A percentile compares a stretch with the other conserved stretches of the same genome.
Evolutionary conservation across 2,888 invertebrate species (phyloP).

Genomic region (Cerastoderma edule): DNA sequence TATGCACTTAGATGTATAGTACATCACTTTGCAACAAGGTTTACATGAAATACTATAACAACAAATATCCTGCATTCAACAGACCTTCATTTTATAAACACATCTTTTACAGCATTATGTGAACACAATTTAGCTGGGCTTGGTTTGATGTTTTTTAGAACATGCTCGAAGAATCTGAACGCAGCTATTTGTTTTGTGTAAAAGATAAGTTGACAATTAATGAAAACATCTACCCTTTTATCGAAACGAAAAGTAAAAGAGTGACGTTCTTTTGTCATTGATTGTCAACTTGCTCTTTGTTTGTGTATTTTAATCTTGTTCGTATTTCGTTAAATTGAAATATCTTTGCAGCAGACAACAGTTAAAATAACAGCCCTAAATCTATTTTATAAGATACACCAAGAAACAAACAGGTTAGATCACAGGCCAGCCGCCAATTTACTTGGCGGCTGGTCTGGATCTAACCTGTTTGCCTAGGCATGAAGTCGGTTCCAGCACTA

Average conservation of each 20-base stretch:
- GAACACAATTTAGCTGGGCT: neutral
- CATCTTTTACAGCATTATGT: no score
- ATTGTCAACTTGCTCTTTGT: no score
- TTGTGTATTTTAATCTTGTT: no score
- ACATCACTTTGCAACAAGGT: no score
- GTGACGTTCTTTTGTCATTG: neutral
- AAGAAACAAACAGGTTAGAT: neutral
- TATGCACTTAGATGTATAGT: no score
- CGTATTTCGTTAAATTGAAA: neutral
- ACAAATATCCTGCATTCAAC: no score
- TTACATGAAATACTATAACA: no score
- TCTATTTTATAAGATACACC: neutral
- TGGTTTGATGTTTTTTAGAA: neutral
- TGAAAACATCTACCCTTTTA: neutral
- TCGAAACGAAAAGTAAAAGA: constrained; percentile 8
- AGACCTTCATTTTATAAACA: no score
- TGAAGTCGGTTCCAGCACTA: neutral
- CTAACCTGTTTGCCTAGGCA: neutral
- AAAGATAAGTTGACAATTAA: neutral
- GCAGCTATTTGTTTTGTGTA: neutral
- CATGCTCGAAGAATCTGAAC: neutral
- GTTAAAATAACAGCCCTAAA: neutral
- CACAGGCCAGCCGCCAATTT: neutral
- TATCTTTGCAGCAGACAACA: neutral
- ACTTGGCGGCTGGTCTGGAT: neutral